These are phyloP conservation scores for Eutolmus rufibarbis DNA, from an alignment of 2,888 invertebrate species.

Conservation along the genomic window DNA sequence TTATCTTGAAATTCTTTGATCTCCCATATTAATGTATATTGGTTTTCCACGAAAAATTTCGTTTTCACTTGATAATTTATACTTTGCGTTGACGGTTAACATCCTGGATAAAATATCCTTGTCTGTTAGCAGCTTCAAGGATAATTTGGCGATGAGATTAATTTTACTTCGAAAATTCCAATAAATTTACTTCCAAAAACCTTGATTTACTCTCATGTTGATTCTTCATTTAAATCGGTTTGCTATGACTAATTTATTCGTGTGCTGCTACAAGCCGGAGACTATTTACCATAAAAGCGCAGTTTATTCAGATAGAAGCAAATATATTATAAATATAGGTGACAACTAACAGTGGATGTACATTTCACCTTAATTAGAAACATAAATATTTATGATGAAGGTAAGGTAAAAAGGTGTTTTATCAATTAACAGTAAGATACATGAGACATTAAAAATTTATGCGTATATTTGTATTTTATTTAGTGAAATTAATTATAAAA, in stretches of 20 bases:
- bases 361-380: too few species aligned
- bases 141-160: not conserved
- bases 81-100: not conserved
- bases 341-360: too few species aligned
- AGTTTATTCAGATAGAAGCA: too few species aligned
- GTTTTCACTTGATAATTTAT: not conserved
- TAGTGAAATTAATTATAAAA: too few species aligned
- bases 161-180: not conserved
- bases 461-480: too few species aligned
- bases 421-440: too few species aligned
- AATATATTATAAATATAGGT: too few species aligned
- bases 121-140: not conserved
- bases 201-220: not conserved
- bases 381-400: too few species aligned
- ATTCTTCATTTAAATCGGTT: not conserved
- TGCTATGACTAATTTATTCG: not conserved
- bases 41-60: not conserved
- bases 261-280: not conserved
- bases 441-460: too few species aligned
- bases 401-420: too few species aligned
- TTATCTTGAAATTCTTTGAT: constrained; percentile 26
- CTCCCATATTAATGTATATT: not conserved
- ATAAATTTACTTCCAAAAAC: not conserved
- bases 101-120: not conserved
- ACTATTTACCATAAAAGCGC: too few species aligned